Base-by-base conservation (phyloP, 2,113 vertebrate species). In the Phocoena sinus region DNA sequence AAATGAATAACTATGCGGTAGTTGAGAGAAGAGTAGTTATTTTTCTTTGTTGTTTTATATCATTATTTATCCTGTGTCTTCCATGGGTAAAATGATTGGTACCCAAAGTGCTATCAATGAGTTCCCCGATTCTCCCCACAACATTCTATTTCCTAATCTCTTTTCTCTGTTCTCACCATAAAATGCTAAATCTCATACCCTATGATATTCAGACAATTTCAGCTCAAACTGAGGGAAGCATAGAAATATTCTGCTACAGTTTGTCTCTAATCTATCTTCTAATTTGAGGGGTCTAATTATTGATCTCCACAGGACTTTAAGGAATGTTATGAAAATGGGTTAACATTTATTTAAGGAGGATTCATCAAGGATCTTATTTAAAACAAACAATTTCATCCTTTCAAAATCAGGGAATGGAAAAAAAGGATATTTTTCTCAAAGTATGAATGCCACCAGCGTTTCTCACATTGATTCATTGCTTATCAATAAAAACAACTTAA, bases 401-500 rank as follows among this genome's bases (percentile, higher is more conserved):
- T 98, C 96, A 98, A 97, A 90, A 74, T 23, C 13, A 91, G 50
- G 26, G 96, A 98, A 97, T 70, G 23, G 83, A 95, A 97, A 95
- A 94, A 97, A 91, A 71, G 82, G 74, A 85, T 98, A 70, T 98
- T 98, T 98, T 96, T 95, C 85, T 97, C 50, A 86, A 95, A 97
- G 91, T 98, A 62, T 36, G 83, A 95, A 97, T 98, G 97, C 97
- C 95, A 97, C 97, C 85, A 97, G 96, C 95, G 97, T 98, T 98
- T 98, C 98, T 98, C 97, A 96, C 97, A 96, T 98, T 97, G 97
- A 98, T 96, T 98, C 98, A 96, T 95, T 97, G 97, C 98, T 98
- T 98, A 98, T 74, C 98, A 98, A 98, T 97, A 98, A 98, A 98
- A 99, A 98, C 98, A 98, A 98, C 98, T 98, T 98, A 98, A 97